Evolutionary conservation across 2,888 invertebrate genomes (phyloP), one percentile per base, ranked within the genome.

Genomic region (Theretra japonica): DNA sequence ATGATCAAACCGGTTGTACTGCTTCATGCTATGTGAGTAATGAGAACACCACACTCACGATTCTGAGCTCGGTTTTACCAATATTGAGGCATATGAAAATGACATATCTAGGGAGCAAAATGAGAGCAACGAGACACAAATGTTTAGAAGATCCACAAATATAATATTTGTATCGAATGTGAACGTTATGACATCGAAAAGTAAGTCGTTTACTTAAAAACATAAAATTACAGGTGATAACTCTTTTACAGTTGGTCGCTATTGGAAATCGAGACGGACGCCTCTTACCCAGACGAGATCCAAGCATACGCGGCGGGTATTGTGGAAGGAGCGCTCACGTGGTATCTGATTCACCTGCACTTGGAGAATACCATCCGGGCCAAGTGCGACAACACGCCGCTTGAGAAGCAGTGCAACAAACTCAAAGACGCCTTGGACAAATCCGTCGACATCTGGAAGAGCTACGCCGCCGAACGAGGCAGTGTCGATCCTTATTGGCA

Each of bases 301-400:
- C 98, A 98, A 92, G 98, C 98, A 0, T 98, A 96, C 87, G 97
- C 97, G 1, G 98, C 98, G 2, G 98, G 98, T 6, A 95, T 97
- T 59, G 95, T 97, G 0, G 98, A 98, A 88, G 98, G 98, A 0
- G 96, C 96, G 28, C 88, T 98, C 4, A 97, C 98, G 15, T 97
- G 97, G 96, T 96, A 96, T 75, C 94, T 97, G 72, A 97, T 98
- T 78, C 96, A 96, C 86, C 96, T 96, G 82, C 97, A 97, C 84
- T 97, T 97, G 95, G 94, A 96, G 82, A 98, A 98, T 85, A 96
- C 96, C 30, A 94, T 94, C 74, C 82, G 91, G 56, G 87, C 88
- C 79, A 92, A 91, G 75, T 95, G 96, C 75, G 92, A 94, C 8
- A 90, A 92, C 59, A 94, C 95, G 21, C 82, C 86, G 0, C 68